These are phyloP conservation scores for Mergus octosetaceus DNA, from an alignment of 2,797 vertebrate species.

Conservation along the genomic window DNA sequence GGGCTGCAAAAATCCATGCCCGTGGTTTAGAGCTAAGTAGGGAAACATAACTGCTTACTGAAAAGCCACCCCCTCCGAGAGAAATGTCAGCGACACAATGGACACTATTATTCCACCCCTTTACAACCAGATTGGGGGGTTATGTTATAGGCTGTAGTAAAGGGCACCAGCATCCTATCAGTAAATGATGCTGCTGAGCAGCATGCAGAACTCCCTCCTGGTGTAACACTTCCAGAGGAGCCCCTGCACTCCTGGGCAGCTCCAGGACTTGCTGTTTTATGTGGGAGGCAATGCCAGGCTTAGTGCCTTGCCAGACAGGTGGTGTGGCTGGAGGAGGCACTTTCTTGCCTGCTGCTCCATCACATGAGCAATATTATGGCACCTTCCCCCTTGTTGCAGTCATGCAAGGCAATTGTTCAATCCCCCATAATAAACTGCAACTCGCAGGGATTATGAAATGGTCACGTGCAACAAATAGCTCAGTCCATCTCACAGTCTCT, in stretches of 20 bases:
- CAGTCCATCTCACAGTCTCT: neutral
- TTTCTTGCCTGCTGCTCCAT: neutral
- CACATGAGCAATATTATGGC: rapidly evolving
- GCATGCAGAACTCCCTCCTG: neutral
- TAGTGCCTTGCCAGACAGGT: neutral
- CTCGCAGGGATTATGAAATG: neutral
- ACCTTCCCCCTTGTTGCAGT: neutral
- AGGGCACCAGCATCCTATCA: neutral
- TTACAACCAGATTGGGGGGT: neutral
- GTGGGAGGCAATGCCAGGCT: neutral
- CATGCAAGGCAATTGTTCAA: rapidly evolving
- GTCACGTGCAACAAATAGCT: neutral
- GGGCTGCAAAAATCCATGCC: neutral
- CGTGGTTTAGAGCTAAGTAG: conserved; percentile 22
- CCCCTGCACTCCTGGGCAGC: neutral
- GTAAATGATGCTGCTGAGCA: neutral
- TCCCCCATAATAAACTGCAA: neutral
- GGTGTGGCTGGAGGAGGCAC: neutral
- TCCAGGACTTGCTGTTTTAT: rapidly evolving
- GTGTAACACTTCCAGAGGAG: neutral
- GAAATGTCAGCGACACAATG: conserved; percentile 61
- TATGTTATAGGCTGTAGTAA: neutral
- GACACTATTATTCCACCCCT: neutral
- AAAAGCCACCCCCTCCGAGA: conserved; percentile 23
- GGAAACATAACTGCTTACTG: conserved; percentile 14